These are phyloP conservation scores for Creontiades dilutus DNA, from an alignment of 2,888 invertebrate species.

Conservation along the genomic window DNA sequence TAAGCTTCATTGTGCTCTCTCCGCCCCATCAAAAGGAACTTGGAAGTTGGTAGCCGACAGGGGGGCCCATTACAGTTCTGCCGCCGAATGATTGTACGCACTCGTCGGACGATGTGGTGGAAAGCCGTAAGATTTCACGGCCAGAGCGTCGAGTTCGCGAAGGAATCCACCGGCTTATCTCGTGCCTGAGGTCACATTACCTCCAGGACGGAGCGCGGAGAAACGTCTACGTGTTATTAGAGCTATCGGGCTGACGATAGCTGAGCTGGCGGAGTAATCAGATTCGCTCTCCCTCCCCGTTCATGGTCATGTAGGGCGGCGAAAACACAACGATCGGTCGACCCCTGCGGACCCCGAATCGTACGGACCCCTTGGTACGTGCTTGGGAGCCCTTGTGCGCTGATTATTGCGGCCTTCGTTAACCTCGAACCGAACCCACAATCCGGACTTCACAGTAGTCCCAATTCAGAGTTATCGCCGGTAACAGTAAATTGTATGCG, in stretches of 20 bases:
- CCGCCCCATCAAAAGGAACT: no score
- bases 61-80: no score
- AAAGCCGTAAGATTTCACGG: not conserved
- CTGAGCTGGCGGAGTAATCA: conserved; percentile 10
- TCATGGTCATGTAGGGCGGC: conserved; percentile 22
- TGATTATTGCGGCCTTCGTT: conserved; percentile 6
- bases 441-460: not conserved
- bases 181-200: conserved; percentile 16
- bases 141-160: not conserved
- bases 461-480: not conserved
- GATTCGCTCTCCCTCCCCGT: conserved; percentile 35
- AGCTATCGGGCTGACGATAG: conserved; percentile 28
- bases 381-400: conserved; percentile 2
- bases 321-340: not conserved
- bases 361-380: conserved; percentile 6
- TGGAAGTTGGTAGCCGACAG: no score
- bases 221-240: conserved; percentile 46
- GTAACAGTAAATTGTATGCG: no score
- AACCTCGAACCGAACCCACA: not conserved
- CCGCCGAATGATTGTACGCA: no score
- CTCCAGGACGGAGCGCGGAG: conserved; percentile 2
- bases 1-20: no score
- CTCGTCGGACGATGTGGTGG: no score
- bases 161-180: conserved; percentile 5
- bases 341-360: not conserved